These are phyloP conservation scores for Gallinago media DNA, from an alignment of 2,113 vertebrate genomes.

Conservation along the genomic window DNA sequence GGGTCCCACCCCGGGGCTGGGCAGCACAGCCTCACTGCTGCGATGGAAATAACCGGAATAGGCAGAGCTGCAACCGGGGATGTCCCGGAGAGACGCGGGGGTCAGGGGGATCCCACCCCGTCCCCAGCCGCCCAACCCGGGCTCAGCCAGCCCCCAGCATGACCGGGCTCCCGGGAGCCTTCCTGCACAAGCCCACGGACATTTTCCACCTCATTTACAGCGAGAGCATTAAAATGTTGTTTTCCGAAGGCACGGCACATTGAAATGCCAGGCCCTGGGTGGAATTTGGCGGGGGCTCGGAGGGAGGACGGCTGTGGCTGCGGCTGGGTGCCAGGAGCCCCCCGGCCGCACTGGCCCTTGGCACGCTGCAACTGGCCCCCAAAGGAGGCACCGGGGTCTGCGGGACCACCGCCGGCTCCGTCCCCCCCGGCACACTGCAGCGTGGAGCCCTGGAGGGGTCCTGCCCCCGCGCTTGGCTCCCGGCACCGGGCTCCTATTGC, in stretches of 20 bases:
- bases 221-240: background rate
- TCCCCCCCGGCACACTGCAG: background rate
- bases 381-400: background rate
- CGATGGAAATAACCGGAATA: accelerated
- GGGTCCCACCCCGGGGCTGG: background rate
- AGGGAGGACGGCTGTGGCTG: background rate
- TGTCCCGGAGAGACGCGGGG: accelerated
- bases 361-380: background rate
- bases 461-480: constrained; percentile 5
- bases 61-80: background rate
- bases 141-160: background rate
- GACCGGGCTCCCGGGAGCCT: background rate
- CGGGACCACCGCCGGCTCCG: accelerated
- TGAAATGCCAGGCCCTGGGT: constrained; percentile 34
- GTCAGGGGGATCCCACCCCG: background rate
- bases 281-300: background rate
- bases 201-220: constrained; percentile 4
- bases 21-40: background rate
- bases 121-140: background rate
- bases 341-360: accelerated
- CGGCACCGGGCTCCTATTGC: constrained; percentile 64
- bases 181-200: background rate
- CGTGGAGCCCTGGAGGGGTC: background rate
- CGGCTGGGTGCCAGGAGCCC: background rate
- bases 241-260: background rate